phyloP scores from a whole-genome alignment of 1,140 invertebrate genomes.

The Myzus persicae region DNA sequence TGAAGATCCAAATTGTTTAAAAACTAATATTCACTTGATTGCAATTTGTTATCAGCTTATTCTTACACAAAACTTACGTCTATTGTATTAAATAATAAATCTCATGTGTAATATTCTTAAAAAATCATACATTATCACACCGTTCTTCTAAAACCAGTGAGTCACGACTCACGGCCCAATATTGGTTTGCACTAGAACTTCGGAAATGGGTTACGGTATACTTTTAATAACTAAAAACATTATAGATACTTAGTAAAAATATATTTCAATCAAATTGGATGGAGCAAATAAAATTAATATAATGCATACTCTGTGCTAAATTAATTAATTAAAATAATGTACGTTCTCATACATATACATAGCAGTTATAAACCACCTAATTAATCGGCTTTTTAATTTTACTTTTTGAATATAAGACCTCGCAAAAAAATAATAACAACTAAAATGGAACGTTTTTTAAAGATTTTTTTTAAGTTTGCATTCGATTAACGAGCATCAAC shows the following conservation, averaged over 20 bases:
- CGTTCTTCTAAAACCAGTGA: background rate
- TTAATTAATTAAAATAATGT: background rate
- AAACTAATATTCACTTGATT: background rate
- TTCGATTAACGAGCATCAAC: background rate
- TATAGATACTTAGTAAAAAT: background rate
- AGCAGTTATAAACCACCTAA: background rate
- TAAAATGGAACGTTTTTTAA: no score
- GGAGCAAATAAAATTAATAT: background rate
- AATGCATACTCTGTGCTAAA: background rate
- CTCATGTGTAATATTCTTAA: background rate
- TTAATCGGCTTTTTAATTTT: background rate
- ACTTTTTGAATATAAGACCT: background rate
- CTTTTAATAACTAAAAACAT: background rate
- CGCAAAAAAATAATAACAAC: no score
- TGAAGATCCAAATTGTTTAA: background rate
- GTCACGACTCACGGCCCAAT: background rate
- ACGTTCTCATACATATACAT: background rate
- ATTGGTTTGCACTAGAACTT: background rate
- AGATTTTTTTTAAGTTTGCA: background rate
- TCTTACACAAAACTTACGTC: background rate
- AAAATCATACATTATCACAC: background rate
- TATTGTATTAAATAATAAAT: background rate
- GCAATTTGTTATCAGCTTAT: background rate
- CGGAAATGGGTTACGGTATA: background rate
- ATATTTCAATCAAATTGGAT: background rate